Evolutionary conservation across 2,888 invertebrate species (phyloP).

Genomic region (Meghimatium bilineatum): DNA sequence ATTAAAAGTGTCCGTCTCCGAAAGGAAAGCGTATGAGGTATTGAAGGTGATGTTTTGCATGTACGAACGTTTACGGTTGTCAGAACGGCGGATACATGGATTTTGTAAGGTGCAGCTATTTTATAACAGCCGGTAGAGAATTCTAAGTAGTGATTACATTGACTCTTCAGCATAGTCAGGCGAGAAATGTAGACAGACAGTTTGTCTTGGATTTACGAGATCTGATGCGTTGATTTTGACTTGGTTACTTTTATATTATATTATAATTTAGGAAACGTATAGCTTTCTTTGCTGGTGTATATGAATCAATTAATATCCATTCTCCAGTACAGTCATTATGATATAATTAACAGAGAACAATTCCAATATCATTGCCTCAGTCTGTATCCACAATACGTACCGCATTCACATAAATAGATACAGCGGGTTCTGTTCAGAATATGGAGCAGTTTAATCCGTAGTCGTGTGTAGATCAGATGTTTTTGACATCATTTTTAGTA

Average conservation of each 20-base stretch:
- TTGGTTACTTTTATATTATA: neutral
- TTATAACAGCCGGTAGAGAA: neutral
- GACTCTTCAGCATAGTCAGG: conserved; percentile 26
- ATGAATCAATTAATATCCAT: neutral
- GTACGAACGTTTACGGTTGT: conserved; percentile 35
- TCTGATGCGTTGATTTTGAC: too few species aligned
- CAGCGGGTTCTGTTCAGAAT: too few species aligned
- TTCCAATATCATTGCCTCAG: neutral
- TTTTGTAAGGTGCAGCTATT: neutral
- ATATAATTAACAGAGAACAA: neutral
- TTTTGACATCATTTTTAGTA: too few species aligned
- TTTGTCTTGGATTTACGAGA: neutral
- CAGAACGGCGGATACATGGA: conserved; percentile 15
- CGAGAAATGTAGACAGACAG: neutral
- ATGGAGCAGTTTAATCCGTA: too few species aligned
- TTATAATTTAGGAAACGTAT: neutral
- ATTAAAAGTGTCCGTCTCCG: conserved; percentile 11
- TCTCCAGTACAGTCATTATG: neutral
- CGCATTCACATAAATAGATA: neutral
- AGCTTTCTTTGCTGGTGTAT: neutral
- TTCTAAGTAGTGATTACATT: neutral
- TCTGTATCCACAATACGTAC: neutral
- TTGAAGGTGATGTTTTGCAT: conserved; percentile 43
- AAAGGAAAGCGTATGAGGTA: conserved; percentile 29
- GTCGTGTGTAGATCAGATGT: too few species aligned